Evolutionary conservation across 2,113 vertebrate species (phyloP), one percentile per base, ranked within the genome.

Genomic region (Thomomys bottae): DNA sequence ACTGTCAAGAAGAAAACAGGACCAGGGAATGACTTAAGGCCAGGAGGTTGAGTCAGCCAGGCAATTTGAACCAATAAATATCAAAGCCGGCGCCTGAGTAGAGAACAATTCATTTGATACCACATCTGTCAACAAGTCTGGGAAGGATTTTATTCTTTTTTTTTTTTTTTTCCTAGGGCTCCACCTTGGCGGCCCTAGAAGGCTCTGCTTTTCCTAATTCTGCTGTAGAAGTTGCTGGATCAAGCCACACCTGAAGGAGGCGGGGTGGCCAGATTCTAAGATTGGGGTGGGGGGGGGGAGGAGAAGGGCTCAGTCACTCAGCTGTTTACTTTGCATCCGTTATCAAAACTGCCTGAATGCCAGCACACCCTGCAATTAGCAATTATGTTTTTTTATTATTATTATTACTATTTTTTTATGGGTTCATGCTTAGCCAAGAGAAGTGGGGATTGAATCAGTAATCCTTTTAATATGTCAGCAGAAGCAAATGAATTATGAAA

Each of bases 1-100:
- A 98, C 89, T n/a, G 91, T 97, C 97, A 96, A 95, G 97, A 97
- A 97, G 95, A 98, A 98, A 98, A 98, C 49, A 54, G 96, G 97
- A 94, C 94, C 95, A 84, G 85, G 95, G 96, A n/a, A n/a, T 97
- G 97, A 96, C 97, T 98, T 97, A 95, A 84, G 97, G n/a, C n/a
- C 97, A 98, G 49, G 49, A 98, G 96, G 95, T 89, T 97, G 97
- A 97, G 97, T 98, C 98, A 97, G 96, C 96, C 96, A 76, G 97
- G 98, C 97, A 97, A 98, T 98, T 98, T 98, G 98, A 98, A 98
- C 97, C 98, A 98, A 98, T 98, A 98, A 98, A 98, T 98, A 98
- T 98, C 97, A 98, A 98, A 97, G 96, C 96, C 96, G 71, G 49
- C 96, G 96, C 96, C 95, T 98, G 97, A 98, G 97, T 97, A 97